phyloP scores from a whole-genome alignment of 1,140 invertebrate genomes.

The Babylonia areolata region DNA sequence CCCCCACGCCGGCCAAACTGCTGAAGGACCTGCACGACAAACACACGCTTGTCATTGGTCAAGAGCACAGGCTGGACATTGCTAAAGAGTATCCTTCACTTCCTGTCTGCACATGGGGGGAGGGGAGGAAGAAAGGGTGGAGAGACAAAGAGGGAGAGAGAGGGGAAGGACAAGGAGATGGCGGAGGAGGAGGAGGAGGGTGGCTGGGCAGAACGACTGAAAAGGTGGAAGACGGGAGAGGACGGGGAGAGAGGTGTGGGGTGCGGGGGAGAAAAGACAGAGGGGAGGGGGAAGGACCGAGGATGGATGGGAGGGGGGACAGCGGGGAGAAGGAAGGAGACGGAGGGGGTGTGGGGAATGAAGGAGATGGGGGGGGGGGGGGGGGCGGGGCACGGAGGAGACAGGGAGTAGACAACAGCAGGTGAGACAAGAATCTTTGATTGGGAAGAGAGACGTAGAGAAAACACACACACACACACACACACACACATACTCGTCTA shows the following conservation, averaged over 20 bases:
- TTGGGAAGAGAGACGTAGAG: background rate
- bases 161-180: background rate
- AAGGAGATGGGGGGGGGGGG: too few species aligned
- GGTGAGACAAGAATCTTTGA: background rate
- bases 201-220: background rate
- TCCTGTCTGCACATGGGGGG: background rate
- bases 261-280: too few species aligned
- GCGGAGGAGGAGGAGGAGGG: background rate
- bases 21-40: conserved; percentile 72
- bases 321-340: too few species aligned
- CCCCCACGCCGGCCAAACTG: conserved; percentile 71
- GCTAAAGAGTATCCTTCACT: conserved; percentile 77
- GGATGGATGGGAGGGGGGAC: too few species aligned
- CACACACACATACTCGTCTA: too few species aligned
- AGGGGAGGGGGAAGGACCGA: background rate
- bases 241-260: too few species aligned
- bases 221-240: background rate
- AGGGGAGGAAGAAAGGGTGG: background rate
- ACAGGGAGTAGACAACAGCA: background rate
- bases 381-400: background rate
- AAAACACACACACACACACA: background rate
- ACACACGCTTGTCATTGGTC: conserved; percentile 73
- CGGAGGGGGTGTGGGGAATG: too few species aligned
- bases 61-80: conserved; percentile 79
- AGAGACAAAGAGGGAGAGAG: background rate